phyloP scores from a whole-genome alignment of 2,797 vertebrate species.

The Emys orbicularis region DNA sequence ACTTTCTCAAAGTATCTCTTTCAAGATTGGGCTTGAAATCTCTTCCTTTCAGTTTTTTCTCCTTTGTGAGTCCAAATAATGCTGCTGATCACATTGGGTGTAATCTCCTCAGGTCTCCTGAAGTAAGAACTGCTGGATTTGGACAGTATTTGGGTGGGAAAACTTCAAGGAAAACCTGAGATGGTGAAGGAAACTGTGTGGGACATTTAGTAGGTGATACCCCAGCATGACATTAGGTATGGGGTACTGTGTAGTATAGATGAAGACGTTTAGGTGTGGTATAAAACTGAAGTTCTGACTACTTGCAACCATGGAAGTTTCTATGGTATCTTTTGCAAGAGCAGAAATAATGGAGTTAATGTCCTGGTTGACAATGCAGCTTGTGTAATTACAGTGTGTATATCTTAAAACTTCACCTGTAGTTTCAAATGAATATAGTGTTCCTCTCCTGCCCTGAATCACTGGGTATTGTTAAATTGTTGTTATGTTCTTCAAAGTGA shows the following conservation, averaged over 20 bases:
- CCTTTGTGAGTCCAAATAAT: not conserved
- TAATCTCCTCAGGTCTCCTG: not conserved
- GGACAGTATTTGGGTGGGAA: not conserved
- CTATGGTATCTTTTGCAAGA: not conserved
- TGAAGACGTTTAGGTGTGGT: not conserved
- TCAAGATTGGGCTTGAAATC: not conserved
- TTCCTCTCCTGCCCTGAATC: not conserved
- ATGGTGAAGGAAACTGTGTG: fast-evolving
- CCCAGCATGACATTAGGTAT: conserved; percentile 20
- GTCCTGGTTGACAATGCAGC: not conserved
- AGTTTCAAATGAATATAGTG: not conserved
- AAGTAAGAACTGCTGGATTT: not conserved
- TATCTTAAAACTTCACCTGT: not conserved
- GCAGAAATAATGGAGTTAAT: not conserved
- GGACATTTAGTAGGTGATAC: conserved; percentile 58
- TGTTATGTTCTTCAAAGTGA: not conserved
- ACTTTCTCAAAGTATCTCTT: not conserved
- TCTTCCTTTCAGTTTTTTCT: conserved; percentile 6
- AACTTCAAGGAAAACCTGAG: not conserved
- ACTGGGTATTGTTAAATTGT: not conserved
- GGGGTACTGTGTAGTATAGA: not conserved
- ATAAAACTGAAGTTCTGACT: not conserved
- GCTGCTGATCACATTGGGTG: not conserved
- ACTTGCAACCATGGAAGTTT: not conserved
- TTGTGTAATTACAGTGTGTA: fast-evolving